Base-by-base conservation (phyloP, 2,888 invertebrate species). In the Blera fallax region DNA sequence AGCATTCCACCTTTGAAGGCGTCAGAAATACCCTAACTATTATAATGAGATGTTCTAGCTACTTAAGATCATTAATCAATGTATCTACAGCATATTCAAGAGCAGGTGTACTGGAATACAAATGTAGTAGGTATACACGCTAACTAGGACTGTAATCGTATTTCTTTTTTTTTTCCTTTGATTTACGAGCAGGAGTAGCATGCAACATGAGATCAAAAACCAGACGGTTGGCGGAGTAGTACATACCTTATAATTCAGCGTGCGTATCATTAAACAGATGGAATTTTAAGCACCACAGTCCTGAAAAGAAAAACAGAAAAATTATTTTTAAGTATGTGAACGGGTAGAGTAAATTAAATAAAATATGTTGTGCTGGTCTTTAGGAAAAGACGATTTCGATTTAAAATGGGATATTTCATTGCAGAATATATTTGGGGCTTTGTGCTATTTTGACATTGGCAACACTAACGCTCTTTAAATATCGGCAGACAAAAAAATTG, bases 201-300 rank as follows among this genome's bases (percentile, higher is more conserved):
- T 60, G 34, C 11, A 64, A 52, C 34, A 58, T 7, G 27, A 58
- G 14, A 43, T 34, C 11, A 8, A 21, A 29, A 0, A 11, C 5
- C 18, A 48, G 10, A 24, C 21, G 18, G 14, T 50, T 21, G 24
- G 21, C 3, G 60, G 21, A 11, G n/a, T 11, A 40, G 48, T 64
- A 77, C 81, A 14, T 34, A 82, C 81, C 81, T 82, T 70, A 14
- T 40, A 64, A 43, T 4, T 14, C 64, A 64, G 40, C 32, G 64
- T 58, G 18, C 14, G 52, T 34, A n/a, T 50, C 40, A 29, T 34
- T 62, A 16, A 18, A 21, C 81, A 69, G 34, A 62, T 40, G 24
- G 8, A 11, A n/a, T 37, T 24, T n/a, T 14, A 32, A 40, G 21
- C 14, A 29, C 1, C 14, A 29, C 1, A 34, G 14, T 2, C 16